phyloP scores from a whole-genome alignment of 1,140 invertebrate species.

The Neocloeon triangulifer region DNA sequence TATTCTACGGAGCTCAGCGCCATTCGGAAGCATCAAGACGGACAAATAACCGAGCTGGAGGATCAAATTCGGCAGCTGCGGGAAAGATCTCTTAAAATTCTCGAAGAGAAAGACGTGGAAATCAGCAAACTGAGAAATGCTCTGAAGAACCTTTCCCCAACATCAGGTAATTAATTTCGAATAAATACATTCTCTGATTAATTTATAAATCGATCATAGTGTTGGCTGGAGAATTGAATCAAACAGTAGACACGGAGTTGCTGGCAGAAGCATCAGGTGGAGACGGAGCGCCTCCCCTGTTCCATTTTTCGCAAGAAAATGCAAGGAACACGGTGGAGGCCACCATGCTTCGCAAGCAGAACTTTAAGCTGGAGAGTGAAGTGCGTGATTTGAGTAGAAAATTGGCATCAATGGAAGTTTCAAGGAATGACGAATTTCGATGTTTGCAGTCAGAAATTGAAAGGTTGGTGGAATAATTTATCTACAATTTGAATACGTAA shows the following conservation, averaged over 20 bases:
- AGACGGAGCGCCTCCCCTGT: constrained; percentile 35
- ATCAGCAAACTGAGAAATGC: constrained; percentile 37
- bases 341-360: constrained; percentile 40
- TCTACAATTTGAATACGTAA: constrained; percentile 30
- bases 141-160: constrained; percentile 24
- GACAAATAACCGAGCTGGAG: constrained; percentile 35
- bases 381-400: constrained; percentile 37
- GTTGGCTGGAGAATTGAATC: neutral
- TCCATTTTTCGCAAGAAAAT: constrained; percentile 66
- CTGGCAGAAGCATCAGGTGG: constrained; percentile 10
- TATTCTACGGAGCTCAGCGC: constrained; percentile 29
- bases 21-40: constrained; percentile 28
- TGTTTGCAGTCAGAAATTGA: constrained; percentile 22
- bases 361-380: constrained; percentile 43
- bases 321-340: constrained; percentile 61
- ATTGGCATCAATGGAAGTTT: constrained; percentile 27
- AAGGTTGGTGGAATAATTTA: constrained; percentile 15
- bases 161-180: constrained; percentile 14
- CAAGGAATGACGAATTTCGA: constrained; percentile 28
- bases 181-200: constrained; percentile 12
- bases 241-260: constrained; percentile 8
- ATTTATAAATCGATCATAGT: neutral
- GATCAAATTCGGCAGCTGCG: constrained; percentile 54
- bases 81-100: constrained; percentile 44
- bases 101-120: constrained; percentile 63